A percentile compares a stretch with the other conserved stretches of the same genome.
phyloP scores from a whole-genome alignment of 92 coral and sea anemone genomes.

The Paragorgia papillata region DNA sequence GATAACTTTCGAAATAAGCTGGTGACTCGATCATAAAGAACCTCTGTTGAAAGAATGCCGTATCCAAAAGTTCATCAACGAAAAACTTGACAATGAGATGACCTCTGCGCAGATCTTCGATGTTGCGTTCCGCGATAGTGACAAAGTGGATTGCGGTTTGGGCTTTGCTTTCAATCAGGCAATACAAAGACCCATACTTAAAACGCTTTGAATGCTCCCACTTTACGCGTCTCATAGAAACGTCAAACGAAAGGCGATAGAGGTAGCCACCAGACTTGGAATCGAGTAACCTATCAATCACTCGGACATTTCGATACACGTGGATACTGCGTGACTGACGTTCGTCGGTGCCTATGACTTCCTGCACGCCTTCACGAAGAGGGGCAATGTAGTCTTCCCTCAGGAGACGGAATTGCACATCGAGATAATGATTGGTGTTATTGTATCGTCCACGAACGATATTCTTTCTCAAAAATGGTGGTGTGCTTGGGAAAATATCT shows the following conservation, averaged over 20 bases:
- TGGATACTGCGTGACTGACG: slow-evolving; percentile 59
- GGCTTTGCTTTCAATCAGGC: slow-evolving; percentile 61
- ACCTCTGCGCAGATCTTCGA: slow-evolving; percentile 57
- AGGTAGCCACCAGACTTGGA: slow-evolving; percentile 58
- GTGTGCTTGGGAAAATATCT: slow-evolving; percentile 63
- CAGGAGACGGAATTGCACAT: slow-evolving; percentile 79
- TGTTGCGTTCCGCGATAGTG: slow-evolving; percentile 67
- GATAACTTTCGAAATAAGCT: slow-evolving; percentile 74
- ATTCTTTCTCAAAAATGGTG: slow-evolving; percentile 70
- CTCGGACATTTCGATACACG: slow-evolving; percentile 56
- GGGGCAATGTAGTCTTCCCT: slow-evolving; percentile 85
- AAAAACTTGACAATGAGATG: slow-evolving; percentile 56
- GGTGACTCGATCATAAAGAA: slow-evolving; percentile 78
- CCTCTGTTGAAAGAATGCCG: slow-evolving; percentile 11
- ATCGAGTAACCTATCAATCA: slow-evolving; percentile 51
- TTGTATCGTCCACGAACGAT: slow-evolving; percentile 63
- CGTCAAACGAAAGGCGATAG: slow-evolving; percentile 59
- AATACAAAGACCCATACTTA: slow-evolving; percentile 74
- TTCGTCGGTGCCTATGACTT: slow-evolving; percentile 45
- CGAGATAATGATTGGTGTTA: slow-evolving; percentile 74
- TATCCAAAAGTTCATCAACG: slow-evolving; percentile 48
- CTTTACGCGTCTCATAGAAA: slow-evolving; percentile 50
- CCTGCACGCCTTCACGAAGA: slow-evolving; percentile 71
- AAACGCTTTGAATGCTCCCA: slow-evolving; percentile 74
- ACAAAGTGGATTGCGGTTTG: slow-evolving; percentile 68